Evolutionary conservation across 2,888 invertebrate genomes (phyloP).

Genomic region (Alsophila aescularia): DNA sequence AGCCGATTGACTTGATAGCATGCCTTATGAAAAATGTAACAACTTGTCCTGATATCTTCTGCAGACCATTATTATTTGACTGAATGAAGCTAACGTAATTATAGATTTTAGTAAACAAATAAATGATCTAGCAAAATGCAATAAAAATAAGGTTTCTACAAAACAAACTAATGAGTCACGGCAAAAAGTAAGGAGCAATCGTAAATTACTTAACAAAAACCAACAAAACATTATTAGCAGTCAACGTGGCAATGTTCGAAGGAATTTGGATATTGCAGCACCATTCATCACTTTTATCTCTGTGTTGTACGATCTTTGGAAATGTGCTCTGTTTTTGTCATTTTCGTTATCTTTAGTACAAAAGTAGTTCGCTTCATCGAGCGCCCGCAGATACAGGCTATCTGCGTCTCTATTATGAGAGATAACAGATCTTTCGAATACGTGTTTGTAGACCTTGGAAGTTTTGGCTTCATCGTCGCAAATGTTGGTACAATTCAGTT

Average conservation of each 20-base stretch:
- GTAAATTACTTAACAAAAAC: constrained; percentile 4
- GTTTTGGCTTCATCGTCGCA: background rate
- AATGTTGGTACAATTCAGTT: background rate
- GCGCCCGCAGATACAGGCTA: constrained; percentile 45
- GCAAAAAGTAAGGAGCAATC: background rate
- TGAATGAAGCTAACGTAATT: too few relatives aligned
- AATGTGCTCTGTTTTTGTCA: constrained; percentile 58
- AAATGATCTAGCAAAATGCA: background rate
- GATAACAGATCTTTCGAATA: constrained; percentile 47
- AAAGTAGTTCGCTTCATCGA: constrained; percentile 48
- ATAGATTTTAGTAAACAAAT: too few relatives aligned
- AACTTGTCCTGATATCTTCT: background rate
- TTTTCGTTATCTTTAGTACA: constrained; percentile 49
- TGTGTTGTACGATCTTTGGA: constrained; percentile 45
- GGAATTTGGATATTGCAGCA: constrained; percentile 21
- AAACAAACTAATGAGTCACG: background rate
- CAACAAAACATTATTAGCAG: constrained; percentile 7
- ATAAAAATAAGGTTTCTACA: background rate
- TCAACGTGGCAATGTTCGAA: constrained; percentile 16
- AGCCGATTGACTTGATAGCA: too few relatives aligned
- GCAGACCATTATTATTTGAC: background rate
- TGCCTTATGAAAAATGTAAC: too few relatives aligned
- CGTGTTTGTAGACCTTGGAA: background rate
- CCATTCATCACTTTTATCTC: constrained; percentile 46
- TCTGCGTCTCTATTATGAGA: constrained; percentile 55